Evolutionary conservation across 2,797 vertebrate genomes (phyloP).

Genomic region (Halcyon badia): DNA sequence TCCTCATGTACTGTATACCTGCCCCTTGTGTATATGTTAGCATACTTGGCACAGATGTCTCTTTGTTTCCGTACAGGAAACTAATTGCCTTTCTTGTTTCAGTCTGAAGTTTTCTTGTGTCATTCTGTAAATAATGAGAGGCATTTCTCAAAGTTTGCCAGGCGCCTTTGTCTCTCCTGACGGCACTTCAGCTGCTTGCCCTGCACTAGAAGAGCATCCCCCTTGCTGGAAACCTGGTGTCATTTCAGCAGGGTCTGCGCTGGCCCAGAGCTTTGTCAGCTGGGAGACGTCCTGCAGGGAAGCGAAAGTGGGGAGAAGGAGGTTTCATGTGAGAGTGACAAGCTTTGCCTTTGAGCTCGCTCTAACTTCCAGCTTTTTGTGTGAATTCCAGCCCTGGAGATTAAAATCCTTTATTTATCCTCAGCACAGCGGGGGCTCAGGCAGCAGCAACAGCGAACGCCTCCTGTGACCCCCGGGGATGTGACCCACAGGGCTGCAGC

Average conservation of each 20-base stretch:
- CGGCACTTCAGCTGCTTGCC: slow-evolving; percentile 25
- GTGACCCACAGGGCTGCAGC: not conserved
- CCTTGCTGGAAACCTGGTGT: not conserved
- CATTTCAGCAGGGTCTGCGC: not conserved
- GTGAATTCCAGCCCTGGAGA: not conserved
- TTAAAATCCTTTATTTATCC: not conserved
- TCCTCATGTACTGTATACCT: slow-evolving; percentile 70
- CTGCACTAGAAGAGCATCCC: not conserved
- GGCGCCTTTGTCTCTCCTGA: slow-evolving; percentile 52
- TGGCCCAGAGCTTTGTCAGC: not conserved
- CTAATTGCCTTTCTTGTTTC: slow-evolving; percentile 80
- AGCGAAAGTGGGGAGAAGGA: not conserved
- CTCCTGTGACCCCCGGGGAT: not conserved
- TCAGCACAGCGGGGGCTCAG: not conserved
- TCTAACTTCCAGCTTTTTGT: not conserved
- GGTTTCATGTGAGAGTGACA: not conserved
- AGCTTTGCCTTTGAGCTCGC: not conserved
- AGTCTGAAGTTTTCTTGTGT: slow-evolving; percentile 73
- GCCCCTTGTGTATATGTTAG: slow-evolving; percentile 76
- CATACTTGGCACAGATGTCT: slow-evolving; percentile 80
- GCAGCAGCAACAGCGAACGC: not conserved
- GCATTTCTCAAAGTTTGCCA: slow-evolving; percentile 73
- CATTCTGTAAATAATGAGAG: slow-evolving; percentile 73
- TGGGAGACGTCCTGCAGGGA: not conserved
- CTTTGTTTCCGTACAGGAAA: slow-evolving; percentile 79